phyloP scores from a whole-genome alignment of 1,140 invertebrate species.

The Lepidurus couesii region DNA sequence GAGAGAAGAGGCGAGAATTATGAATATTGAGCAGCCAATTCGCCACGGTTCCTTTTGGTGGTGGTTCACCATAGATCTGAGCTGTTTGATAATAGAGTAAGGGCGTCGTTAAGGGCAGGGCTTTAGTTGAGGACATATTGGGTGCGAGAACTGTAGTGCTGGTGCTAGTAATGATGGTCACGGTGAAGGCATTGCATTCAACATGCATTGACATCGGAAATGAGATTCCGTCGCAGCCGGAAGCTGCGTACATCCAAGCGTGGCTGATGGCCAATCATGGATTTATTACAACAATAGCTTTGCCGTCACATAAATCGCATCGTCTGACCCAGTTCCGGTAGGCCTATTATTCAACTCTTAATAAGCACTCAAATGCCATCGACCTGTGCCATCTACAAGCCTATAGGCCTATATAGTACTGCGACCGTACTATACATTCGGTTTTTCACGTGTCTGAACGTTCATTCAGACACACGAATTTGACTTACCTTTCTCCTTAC shows the following conservation, averaged over 20 bases:
- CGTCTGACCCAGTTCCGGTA: slow-evolving; percentile 20
- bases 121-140: background rate
- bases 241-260: slow-evolving; percentile 17
- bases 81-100: slow-evolving; percentile 12
- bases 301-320: background rate
- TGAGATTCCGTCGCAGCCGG: slow-evolving; percentile 5
- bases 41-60: background rate
- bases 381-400: background rate
- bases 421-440: no score
- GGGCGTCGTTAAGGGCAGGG: background rate
- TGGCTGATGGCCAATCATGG: slow-evolving; percentile 8
- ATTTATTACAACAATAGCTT: background rate
- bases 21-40: slow-evolving; percentile 19
- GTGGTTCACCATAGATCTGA: background rate
- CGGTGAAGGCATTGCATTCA: slow-evolving; percentile 4
- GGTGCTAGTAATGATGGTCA: background rate
- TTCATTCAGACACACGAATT: background rate
- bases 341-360: background rate
- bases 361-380: background rate
- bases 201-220: slow-evolving; percentile 19
- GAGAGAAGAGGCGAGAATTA: background rate
- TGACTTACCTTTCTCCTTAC: slow-evolving; percentile 14
- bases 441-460: background rate
- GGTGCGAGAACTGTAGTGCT: slow-evolving; percentile 9
- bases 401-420: background rate